Evolutionary conservation across 2,797 vertebrate species (phyloP), one percentile per base, ranked within the genome.

Genomic region (Etheostoma perlongum): DNA sequence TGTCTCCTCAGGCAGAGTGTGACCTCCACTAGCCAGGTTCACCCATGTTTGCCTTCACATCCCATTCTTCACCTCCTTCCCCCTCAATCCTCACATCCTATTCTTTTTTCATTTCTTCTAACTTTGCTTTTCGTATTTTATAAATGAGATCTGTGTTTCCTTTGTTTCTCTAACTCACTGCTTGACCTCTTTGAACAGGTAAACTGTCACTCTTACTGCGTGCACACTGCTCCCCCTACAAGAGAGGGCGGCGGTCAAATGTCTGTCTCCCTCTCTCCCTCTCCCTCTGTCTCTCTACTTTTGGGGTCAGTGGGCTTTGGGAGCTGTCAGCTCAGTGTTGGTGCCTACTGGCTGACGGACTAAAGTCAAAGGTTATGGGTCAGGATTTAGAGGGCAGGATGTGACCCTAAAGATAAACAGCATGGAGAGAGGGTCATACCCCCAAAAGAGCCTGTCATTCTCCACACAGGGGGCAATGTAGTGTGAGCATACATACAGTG

Each of bases 21-120:
- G 95, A 95, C 95, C 94, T 93, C 94, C 87, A 85, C 83, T 55
- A 66, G 74, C 85, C 85, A 88, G 86, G 92, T 91, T 93, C 92
- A 93, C 65, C 85, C 85, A 69, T 75, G 90, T 92, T 93, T 90
- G 90, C 92, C 87, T 88, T 86, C 78, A 78, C 79, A 52, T 77
- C 80, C 74, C 78, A 84, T 90, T 78, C 76, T 78, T 89, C 76
- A 88, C 46, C 72, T 71, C 52, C 73, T 53, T 70, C 64, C 21
- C 54, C 71, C 80, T 82, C 83, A 86, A 82, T 85, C 76, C 64
- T 85, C 61, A 44, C 60, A 68, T 71, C 72, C 27, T 33, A 57
- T 73, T 60, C 40, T 42, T 63, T 71, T 67, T 62, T 71, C 36
- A 71, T 69, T 73, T 72, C 42, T 44, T 59, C 44, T 65, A 36